Base-by-base conservation (phyloP, 2,888 invertebrate genomes). In the Luperina testacea region DNA sequence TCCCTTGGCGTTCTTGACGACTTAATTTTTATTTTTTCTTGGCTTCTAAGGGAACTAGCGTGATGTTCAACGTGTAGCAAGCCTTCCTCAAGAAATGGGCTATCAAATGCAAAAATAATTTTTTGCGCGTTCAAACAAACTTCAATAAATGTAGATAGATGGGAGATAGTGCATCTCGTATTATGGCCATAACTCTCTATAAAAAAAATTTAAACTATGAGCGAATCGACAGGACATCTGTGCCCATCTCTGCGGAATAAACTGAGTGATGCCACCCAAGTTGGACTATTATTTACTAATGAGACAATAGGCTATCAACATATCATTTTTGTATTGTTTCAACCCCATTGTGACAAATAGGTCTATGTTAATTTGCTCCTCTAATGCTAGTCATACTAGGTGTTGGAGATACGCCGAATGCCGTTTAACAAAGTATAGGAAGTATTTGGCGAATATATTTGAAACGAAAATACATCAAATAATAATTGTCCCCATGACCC, bases 271-370 rank as follows among this genome's bases (percentile, higher is more conserved):
- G 0, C 51, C 70, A 67, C 70, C 38, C 57, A 71, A 2, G 38
- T 51, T 27, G 53, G 11, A 17, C 6, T 67, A 77, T 82, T 81
- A 65, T 81, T 70, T 38, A 17, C 45, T 45, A 48, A 80, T 81
- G 45, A n/a, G 42, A 81, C 81, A 82, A 82, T 65, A 32, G 59
- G 15, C 69, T n/a, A 82, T 72, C 72, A 72, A 45, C 20, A 53
- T 75, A 61, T 51, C 2, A 77, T 24, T 48, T 69, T 59, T 11
- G 42, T 83, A 83, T 83, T 83, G 59, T 73, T 73, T 61, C 17
- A 17, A 2, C 8, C 17, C 38, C 20, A 79, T 72, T 75, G 64
- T 68, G 42, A 65, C n/a, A 65, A 69, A 69, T 69, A 63, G 17
- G 27, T 15, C 11, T 24, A n/a, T 38, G 3, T n/a, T 42, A 51